Evolutionary conservation across 2,888 invertebrate species (phyloP).

Genomic region (Omphaloscelis lunosa): DNA sequence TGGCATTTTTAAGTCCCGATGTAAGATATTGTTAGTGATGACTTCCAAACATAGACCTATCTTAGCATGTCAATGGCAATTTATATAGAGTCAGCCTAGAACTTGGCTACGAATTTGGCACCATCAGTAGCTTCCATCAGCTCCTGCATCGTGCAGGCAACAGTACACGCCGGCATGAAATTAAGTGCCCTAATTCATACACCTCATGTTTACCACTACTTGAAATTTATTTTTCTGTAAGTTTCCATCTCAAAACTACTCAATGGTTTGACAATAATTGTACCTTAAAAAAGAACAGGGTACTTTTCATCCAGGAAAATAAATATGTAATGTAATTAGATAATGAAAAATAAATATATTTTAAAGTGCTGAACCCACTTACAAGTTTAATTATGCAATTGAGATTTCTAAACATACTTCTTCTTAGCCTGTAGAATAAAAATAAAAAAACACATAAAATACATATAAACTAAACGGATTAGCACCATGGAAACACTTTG

Average conservation of each 20-base stretch:
- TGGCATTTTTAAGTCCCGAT: too few species aligned
- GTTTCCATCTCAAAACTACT: neutral
- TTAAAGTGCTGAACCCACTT: neutral
- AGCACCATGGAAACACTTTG: neutral
- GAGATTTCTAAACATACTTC: neutral
- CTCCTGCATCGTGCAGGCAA: too few species aligned
- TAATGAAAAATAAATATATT: neutral
- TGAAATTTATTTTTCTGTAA: neutral
- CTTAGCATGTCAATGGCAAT: too few species aligned
- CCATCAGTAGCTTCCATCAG: too few species aligned
- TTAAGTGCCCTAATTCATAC: too few species aligned
- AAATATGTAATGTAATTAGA: neutral
- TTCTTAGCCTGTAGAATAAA: neutral
- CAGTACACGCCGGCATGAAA: too few species aligned
- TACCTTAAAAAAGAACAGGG: neutral
- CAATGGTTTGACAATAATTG: rapidly evolving
- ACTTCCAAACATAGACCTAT: neutral
- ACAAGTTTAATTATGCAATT: neutral
- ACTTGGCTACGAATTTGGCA: too few species aligned
- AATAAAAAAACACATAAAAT: neutral
- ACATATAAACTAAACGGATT: neutral
- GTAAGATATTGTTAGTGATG: too few species aligned
- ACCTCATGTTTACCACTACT: neutral
- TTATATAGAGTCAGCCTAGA: too few species aligned
- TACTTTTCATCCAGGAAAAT: neutral